Conservation (phyloP, 1,140 invertebrate species). For the Matsumurasca onukii region DNA sequence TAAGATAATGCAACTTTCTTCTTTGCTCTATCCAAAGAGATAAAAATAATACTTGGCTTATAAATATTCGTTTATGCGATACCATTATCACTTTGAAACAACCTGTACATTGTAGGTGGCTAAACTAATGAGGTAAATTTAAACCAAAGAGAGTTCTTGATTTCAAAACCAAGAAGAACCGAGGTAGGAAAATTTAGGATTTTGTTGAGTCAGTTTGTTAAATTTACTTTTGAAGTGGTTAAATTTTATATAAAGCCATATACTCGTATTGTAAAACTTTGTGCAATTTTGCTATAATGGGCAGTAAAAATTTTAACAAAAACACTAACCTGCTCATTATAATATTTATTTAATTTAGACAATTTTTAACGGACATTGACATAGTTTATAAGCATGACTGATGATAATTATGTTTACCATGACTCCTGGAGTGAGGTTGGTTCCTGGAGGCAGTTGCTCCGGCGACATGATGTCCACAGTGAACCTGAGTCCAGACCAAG, state of each 20-base stretch:
- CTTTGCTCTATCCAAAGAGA: too few relatives aligned
- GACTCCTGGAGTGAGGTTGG: slow-evolving; percentile 33
- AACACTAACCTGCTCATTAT: neutral
- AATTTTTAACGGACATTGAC: too few relatives aligned
- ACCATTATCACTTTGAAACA: too few relatives aligned
- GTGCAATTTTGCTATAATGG: neutral
- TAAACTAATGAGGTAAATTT: too few relatives aligned
- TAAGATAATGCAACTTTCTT: too few relatives aligned
- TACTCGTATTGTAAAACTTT: neutral
- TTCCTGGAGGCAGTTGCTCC: slow-evolving; percentile 32
- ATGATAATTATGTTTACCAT: slow-evolving; percentile 30
- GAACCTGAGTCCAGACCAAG: slow-evolving; percentile 39
- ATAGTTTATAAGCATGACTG: neutral
- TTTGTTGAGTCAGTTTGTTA: too few relatives aligned
- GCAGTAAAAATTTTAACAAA: neutral
- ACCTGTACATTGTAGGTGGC: too few relatives aligned
- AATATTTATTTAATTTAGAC: neutral
- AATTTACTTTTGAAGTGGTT: neutral
- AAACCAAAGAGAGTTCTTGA: too few relatives aligned
- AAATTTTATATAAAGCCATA: neutral
- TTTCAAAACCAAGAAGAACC: too few relatives aligned
- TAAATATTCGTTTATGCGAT: too few relatives aligned
- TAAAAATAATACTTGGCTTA: too few relatives aligned
- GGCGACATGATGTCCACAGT: slow-evolving; percentile 32
- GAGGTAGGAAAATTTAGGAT: too few relatives aligned